Evolutionary conservation across 2,113 vertebrate species (phyloP).

Genomic region (Vulpes lagopus): DNA sequence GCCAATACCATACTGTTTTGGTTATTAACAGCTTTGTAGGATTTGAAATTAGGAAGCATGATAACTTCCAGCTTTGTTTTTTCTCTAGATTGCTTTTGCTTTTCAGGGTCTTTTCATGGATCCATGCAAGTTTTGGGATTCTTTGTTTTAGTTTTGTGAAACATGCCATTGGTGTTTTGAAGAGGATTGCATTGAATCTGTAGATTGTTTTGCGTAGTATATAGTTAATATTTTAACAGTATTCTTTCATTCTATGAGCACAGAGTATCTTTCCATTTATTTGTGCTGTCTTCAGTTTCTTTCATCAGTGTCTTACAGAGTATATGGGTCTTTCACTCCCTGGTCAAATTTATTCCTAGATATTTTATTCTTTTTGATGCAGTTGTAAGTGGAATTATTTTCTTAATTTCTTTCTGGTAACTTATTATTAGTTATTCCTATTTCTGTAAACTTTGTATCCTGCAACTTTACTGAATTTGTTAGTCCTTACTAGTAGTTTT

Average conservation of each 20-base stretch:
- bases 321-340: not conserved
- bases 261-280: not conserved
- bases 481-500: not conserved
- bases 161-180: not conserved
- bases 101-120: not conserved
- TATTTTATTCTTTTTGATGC: not conserved
- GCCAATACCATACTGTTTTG: not conserved
- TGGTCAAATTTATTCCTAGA: not conserved
- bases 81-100: not conserved
- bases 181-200: not conserved
- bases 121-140: not conserved
- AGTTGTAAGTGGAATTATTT: not conserved
- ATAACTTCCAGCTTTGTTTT: not conserved
- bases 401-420: not conserved
- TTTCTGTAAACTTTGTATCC: not conserved
- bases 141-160: not conserved
- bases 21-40: not conserved
- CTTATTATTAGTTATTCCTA: not conserved
- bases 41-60: not conserved
- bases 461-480: not conserved
- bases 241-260: not conserved
- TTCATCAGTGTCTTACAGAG: not conserved
- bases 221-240: not conserved
- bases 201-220: not conserved
- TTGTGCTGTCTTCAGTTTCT: not conserved